Base-by-base conservation (phyloP, 1,140 invertebrate genomes). In the Paraescarpia echinospica region DNA sequence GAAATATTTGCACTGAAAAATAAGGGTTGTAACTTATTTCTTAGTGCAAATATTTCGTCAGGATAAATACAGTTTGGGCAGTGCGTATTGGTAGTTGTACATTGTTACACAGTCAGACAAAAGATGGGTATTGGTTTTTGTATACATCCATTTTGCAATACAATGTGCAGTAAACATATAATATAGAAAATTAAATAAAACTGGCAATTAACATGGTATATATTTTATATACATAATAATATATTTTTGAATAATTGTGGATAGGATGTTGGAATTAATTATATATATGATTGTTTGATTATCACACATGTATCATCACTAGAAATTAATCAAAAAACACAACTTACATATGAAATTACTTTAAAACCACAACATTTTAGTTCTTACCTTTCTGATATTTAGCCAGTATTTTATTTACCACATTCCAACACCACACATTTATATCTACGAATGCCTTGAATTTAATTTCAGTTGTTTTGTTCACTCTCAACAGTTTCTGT, bases 401-500 rank as follows among this genome's bases (percentile, higher is more conserved):
- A 41, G 4, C 41, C 12, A 41, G 41, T n/a, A 41, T 41, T 41
- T 41, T 12, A 41, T 41, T 12, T 41, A 41, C 41, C 12, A 41
- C 41, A 41, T 41, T n/a, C n/a, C n/a, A 12, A 41, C 12, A 41
- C 41, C 41, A 41, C 4, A 6, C 4, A 6, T 41, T 41, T 41
- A 41, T 41, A 33, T 89, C n/a, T n/a, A n/a, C 33, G n/a, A 90
- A 22, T 41, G 90, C 90, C n/a, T 41, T 90, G 59, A 77, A 77
- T 77, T 18, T 41, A 77, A 77, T 77, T 18, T 41, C n/a, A 31
- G 95, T 96, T 91, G 35, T 95, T 94, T 95, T 96, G 96, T 93
- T 97, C 95, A 95, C 97, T 93, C 96, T 97, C 93, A 94, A 96
- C 94, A 94, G 97, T 12, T 97, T 96, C 95, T 96, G 97, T 34